Base-by-base conservation (phyloP, 2,113 vertebrate species). In the Daubentonia madagascariensis region DNA sequence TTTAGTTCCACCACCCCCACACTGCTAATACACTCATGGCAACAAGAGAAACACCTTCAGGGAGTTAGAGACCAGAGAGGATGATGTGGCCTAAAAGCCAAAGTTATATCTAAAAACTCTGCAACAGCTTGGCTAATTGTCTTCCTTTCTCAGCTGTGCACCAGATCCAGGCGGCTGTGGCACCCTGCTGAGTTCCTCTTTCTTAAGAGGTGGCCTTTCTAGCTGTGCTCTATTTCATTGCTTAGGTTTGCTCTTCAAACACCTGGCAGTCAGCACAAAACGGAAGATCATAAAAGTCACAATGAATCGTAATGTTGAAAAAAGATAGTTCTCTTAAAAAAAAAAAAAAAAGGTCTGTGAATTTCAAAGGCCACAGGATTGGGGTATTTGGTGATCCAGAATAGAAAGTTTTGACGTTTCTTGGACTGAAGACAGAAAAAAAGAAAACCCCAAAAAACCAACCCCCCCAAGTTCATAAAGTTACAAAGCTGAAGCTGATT, bases 401-500 rank as follows among this genome's bases (percentile, higher is more conserved):
- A 78, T 1, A 93, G 79, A 43, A 83, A 72, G 32, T 12, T 45
- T 30, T 94, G 61, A 67, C 37, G 17, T 67, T 92, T 94, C 80
- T 73, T 91, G 83, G 78, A 83, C 35, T 25, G 2, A 45, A 89
- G 67, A 96, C 10, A 45, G 70, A 8, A 57, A 63, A 23, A 59
- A 43, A 8, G 20, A 11, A 70, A 65, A 68, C 0, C 50, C 22
- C 72, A 28, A 86, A 45, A 54, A 50, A 40, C 54, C 23, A 22
- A 48, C 1, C 40, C 0, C 61, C 3, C 23, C 25, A 86, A 22
- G 84, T 75, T 94, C 85, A 81, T 48, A 52, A 96, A 88, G 81
- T 97, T 85, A 75, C 22, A 65, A 76, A 88, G 85, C 96, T 86
- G 80, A 97, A 89, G 65, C 50, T 43, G 67, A 89, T 84, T 85